Evolutionary conservation across 2,888 invertebrate species (phyloP).

Genomic region (Ceratothoa steindachneri): DNA sequence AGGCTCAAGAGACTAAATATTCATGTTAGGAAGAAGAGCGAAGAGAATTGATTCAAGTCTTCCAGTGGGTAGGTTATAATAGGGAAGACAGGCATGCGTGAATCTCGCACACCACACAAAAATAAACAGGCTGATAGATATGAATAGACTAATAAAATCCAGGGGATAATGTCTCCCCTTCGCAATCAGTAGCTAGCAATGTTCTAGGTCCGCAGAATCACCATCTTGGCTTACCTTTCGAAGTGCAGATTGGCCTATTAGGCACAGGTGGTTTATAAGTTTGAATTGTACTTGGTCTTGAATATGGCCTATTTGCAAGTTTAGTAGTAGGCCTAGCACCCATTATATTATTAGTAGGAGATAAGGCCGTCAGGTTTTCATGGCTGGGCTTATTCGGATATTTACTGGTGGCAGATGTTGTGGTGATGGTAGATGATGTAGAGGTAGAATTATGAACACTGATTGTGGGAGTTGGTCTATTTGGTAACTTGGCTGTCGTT

Average conservation of each 20-base stretch:
- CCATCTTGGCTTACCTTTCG: too few species aligned
- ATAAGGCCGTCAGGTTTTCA: not conserved
- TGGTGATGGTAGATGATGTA: not conserved
- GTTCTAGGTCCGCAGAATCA: too few species aligned
- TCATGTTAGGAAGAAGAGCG: too few species aligned
- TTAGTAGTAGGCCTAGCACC: not conserved
- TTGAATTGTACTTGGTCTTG: slow-evolving; percentile 3
- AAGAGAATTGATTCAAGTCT: too few species aligned
- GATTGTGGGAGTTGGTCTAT: not conserved
- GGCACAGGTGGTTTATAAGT: not conserved
- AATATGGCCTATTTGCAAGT: not conserved
- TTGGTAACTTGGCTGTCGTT: slow-evolving; percentile 1
- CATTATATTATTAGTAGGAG: not conserved
- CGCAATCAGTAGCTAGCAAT: too few species aligned
- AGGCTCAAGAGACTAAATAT: too few species aligned
- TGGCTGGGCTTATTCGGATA: not conserved
- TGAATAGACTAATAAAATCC: not conserved
- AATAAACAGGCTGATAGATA: not conserved
- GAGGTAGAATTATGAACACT: not conserved
- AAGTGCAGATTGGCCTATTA: not conserved
- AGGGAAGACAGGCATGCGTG: too few species aligned
- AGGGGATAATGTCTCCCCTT: too few species aligned
- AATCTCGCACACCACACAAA: not conserved
- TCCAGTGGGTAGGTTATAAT: too few species aligned
- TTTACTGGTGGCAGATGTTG: not conserved